Evolutionary conservation across 2,888 invertebrate species (phyloP).

Genomic region (Volucella bombylans): DNA sequence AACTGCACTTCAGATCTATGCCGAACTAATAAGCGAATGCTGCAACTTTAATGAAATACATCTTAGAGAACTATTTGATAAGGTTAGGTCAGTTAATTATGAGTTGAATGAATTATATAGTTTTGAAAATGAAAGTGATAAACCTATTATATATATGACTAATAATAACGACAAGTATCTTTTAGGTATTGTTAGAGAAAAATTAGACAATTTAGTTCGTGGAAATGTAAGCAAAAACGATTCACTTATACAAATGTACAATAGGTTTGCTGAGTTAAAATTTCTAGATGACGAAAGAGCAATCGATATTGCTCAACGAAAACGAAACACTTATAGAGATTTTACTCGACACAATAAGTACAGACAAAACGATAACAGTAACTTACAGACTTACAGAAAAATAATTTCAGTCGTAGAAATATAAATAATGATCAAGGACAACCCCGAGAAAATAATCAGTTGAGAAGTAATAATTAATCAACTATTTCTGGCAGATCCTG

Average conservation of each 20-base stretch:
- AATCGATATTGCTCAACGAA: constrained; percentile 11
- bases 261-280: constrained; percentile 11
- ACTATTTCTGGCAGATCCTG: neutral
- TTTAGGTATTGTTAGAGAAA: no score
- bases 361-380: neutral
- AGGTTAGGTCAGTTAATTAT: constrained; percentile 3
- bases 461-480: constrained; percentile 4
- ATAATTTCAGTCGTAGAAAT: constrained; percentile 7
- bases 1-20: constrained; percentile 6
- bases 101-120: no score
- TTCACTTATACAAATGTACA: constrained; percentile 1
- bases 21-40: no score
- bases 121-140: no score
- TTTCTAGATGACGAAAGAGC: constrained; percentile 15
- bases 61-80: constrained; percentile 2
- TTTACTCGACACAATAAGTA: constrained; percentile 1
- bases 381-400: constrained; percentile 1
- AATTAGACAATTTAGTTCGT: no score
- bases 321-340: neutral
- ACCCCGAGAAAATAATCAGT: constrained; percentile 1
- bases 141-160: no score
- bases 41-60: no score
- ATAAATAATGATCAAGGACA: neutral
- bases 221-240: neutral
- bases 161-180: no score